A percentile compares a stretch with the other conserved stretches of the same genome.
Conservation (phyloP, 2,888 invertebrate species). For the Deroplatys truncata region DNA sequence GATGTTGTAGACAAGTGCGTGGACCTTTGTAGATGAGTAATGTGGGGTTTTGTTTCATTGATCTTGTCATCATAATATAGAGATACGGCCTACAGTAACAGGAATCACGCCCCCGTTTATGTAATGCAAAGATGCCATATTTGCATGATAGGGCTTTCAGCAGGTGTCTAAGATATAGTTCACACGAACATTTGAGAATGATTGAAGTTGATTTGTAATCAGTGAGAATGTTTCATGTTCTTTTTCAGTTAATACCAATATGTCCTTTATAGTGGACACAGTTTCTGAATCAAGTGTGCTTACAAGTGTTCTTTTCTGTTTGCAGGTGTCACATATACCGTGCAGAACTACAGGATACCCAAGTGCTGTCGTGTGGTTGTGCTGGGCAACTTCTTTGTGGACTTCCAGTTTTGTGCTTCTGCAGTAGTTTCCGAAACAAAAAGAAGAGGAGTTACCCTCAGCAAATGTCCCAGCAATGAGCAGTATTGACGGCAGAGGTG, state of each 20-base stretch:
- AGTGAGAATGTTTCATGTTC: too few relatives aligned
- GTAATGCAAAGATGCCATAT: too few relatives aligned
- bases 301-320: neutral
- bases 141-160: too few relatives aligned
- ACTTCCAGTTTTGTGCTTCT: neutral
- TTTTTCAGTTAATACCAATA: too few relatives aligned
- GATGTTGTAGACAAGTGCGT: neutral
- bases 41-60: neutral
- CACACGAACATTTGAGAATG: too few relatives aligned
- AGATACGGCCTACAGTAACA: too few relatives aligned
- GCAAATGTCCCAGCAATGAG: slow-evolving; percentile 23
- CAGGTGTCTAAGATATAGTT: too few relatives aligned
- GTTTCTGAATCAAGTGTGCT: too few relatives aligned
- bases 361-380: neutral
- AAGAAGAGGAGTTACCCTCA: neutral
- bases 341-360: neutral
- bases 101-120: too few relatives aligned
- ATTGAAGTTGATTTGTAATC: too few relatives aligned
- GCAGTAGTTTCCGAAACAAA: neutral
- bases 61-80: neutral
- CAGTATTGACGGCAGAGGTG: slow-evolving; percentile 14
- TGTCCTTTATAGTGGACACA: too few relatives aligned
- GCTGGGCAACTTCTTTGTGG: neutral
- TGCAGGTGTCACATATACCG: neutral
- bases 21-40: neutral